These are phyloP conservation scores for Oplegnathus fasciatus DNA, from an alignment of 2,113 vertebrate genomes.

Conservation along the genomic window DNA sequence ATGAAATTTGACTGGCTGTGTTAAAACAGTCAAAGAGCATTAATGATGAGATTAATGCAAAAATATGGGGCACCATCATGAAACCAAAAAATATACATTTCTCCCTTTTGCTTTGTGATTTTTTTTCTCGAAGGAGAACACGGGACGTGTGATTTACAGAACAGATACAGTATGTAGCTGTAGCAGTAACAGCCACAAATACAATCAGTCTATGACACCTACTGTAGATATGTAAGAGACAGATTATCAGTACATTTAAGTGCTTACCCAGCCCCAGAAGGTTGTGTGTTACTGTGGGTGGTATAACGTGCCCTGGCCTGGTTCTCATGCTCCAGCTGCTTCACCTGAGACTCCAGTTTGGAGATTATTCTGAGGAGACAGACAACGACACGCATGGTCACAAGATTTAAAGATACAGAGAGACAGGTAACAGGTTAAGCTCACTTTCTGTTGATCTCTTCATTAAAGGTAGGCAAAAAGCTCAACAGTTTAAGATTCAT, in stretches of 20 bases:
- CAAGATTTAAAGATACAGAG: neutral
- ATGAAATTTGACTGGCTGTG: no score
- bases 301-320: constrained; percentile 83
- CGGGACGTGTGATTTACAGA: neutral
- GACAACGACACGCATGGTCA: neutral
- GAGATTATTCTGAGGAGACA: constrained; percentile 86
- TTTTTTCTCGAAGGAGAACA: neutral
- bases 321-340: constrained; percentile 95
- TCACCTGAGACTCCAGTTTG: constrained; percentile 95
- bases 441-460: neutral
- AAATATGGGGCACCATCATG: no score
- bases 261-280: constrained; percentile 83
- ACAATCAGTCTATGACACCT: neutral
- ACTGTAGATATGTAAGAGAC: neutral
- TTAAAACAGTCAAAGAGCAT: no score
- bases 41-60: no score
- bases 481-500: no score
- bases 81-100: neutral
- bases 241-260: neutral
- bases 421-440: neutral
- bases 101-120: no score
- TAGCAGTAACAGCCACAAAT: neutral
- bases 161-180: neutral
- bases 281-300: constrained; percentile 78
- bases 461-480: neutral